phyloP scores from a whole-genome alignment of 2,888 invertebrate genomes.

The Cheiracanthium punctorium region DNA sequence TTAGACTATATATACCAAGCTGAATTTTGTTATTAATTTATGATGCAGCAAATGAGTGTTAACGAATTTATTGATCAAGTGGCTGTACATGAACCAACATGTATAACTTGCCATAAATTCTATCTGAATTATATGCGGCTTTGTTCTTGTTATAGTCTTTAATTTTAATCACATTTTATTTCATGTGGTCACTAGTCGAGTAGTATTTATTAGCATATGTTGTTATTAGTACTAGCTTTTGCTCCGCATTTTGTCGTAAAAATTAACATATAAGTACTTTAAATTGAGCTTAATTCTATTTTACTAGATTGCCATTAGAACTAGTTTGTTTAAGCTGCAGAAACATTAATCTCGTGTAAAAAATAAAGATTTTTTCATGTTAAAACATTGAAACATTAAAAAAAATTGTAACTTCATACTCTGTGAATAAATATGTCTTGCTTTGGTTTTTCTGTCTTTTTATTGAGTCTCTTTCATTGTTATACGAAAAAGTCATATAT shows the following conservation, averaged over 20 bases:
- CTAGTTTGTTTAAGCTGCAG: conserved; percentile 52
- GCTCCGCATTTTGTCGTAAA: conserved; percentile 47
- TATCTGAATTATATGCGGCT: conserved; percentile 18
- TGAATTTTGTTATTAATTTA: too few relatives aligned
- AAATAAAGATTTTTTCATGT: conserved; percentile 33
- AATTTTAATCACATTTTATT: conserved; percentile 25
- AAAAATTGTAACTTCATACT: conserved; percentile 55
- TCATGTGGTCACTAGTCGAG: conserved; percentile 46
- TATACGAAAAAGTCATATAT: too few relatives aligned
- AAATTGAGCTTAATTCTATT: conserved; percentile 67
- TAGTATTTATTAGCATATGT: conserved; percentile 49
- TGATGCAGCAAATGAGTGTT: not conserved
- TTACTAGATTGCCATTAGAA: conserved; percentile 63
- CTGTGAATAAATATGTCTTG: conserved; percentile 68
- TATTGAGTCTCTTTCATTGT: too few relatives aligned
- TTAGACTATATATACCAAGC: too few relatives aligned
- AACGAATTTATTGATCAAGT: conserved; percentile 23
- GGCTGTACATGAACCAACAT: conserved; percentile 7
- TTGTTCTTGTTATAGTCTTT: conserved; percentile 28
- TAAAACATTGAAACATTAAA: conserved; percentile 18
- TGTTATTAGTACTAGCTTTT: conserved; percentile 58
- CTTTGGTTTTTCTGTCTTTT: conserved; percentile 39
- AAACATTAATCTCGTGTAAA: conserved; percentile 53
- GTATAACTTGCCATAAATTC: conserved; percentile 1
- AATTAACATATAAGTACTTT: conserved; percentile 55